Conservation (phyloP, 2,888 invertebrate species). For the Erynnis tages region DNA sequence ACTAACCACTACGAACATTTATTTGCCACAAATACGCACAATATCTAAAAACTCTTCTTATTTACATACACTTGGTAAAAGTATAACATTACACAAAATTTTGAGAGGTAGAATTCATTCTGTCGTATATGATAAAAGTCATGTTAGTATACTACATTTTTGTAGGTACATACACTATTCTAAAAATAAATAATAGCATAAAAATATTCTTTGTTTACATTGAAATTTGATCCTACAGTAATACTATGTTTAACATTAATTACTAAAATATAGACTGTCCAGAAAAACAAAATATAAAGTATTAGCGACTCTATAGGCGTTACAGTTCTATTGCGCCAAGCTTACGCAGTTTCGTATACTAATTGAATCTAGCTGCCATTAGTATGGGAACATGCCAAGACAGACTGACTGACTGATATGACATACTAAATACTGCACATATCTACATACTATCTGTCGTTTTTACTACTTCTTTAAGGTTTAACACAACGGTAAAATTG, state of each 20-base stretch:
- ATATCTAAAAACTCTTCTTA: constrained; percentile 11
- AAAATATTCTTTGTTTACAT: constrained; percentile 14
- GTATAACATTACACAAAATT: constrained; percentile 9
- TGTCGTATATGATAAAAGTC: background rate
- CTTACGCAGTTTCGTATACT: no score
- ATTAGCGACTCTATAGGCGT: no score
- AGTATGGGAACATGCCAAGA: no score
- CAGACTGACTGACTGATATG: no score
- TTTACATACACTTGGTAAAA: constrained; percentile 7
- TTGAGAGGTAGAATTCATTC: constrained; percentile 22
- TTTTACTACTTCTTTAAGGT: no score
- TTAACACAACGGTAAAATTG: no score
- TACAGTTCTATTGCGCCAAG: no score
- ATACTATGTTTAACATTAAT: constrained; percentile 11
- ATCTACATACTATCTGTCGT: no score
- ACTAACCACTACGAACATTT: constrained; percentile 3
- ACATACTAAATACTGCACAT: no score
- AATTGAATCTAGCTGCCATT: no score
- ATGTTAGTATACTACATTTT: constrained; percentile 2
- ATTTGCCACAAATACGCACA: constrained; percentile 17
- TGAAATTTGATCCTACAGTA: background rate
- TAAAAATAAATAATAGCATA: constrained; percentile 29
- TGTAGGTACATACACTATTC: background rate
- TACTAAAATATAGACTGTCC: no score
- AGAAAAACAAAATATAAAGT: no score